Evolutionary conservation across 2,888 invertebrate genomes (phyloP).

Genomic region (Fragum whitleyi): DNA sequence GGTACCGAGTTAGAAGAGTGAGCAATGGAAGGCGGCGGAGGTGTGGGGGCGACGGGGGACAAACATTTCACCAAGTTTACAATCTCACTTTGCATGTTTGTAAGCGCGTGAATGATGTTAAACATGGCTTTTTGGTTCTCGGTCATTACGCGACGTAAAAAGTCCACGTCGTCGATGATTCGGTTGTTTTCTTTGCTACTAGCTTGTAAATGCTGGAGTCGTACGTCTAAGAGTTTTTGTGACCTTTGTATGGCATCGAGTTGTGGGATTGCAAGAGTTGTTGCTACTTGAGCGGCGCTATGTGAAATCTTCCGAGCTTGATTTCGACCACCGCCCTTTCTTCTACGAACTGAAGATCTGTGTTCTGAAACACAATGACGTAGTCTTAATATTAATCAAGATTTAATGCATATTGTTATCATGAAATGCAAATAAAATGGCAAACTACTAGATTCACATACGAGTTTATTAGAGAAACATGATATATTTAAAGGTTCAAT

Average conservation of each 20-base stretch:
- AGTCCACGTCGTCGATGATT: conserved; percentile 84
- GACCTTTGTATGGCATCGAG: conserved; percentile 84
- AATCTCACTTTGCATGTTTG: conserved; percentile 84
- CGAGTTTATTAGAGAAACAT: no score
- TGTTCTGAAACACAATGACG: conserved; percentile 33
- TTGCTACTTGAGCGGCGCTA: conserved; percentile 79
- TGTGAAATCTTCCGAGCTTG: conserved; percentile 75
- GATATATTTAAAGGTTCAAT: no score
- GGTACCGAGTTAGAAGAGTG: conserved; percentile 55
- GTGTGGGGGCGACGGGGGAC: conserved; percentile 66
- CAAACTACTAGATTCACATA: no score
- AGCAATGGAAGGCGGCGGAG: conserved; percentile 60
- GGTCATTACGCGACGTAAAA: conserved; percentile 83
- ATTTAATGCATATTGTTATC: no score
- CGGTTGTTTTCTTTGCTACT: conserved; percentile 83
- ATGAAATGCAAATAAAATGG: no score
- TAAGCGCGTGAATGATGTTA: conserved; percentile 83
- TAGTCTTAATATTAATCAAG: no score
- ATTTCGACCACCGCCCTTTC: conserved; percentile 66
- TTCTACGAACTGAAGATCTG: conserved; percentile 54
- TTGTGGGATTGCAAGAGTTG: conserved; percentile 84
- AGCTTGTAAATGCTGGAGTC: conserved; percentile 84
- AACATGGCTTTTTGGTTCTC: conserved; percentile 85
- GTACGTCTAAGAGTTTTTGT: conserved; percentile 84
- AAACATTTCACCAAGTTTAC: conserved; percentile 80